Percentiles rank a stretch among this genome's conserved stretches.
These are phyloP conservation scores for Scotopteryx bipunctaria DNA, from an alignment of 2,888 invertebrate genomes.

Conservation along the genomic window DNA sequence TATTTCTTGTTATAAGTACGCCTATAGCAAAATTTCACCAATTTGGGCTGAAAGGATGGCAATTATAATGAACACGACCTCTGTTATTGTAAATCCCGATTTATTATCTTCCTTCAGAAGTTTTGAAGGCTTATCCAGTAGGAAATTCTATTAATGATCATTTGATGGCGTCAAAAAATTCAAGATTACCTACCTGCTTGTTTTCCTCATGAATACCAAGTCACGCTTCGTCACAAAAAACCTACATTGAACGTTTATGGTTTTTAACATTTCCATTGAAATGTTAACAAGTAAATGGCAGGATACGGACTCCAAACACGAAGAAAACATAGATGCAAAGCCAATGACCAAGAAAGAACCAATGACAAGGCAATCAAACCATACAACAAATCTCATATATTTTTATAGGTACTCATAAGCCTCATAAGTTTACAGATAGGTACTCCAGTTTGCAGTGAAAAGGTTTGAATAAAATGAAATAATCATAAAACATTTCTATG, in stretches of 20 bases:
- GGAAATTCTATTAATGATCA: not conserved
- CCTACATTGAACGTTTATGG: conserved; percentile 12
- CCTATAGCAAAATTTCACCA: not conserved
- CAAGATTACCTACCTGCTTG: not conserved
- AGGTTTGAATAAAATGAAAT: conserved; percentile 3
- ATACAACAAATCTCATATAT: too few species aligned
- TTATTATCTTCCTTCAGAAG: too few species aligned
- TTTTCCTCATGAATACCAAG: not conserved
- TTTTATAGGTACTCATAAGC: too few species aligned
- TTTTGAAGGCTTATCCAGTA: too few species aligned
- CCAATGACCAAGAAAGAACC: not conserved
- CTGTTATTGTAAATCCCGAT: not conserved
- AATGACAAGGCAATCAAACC: too few species aligned
- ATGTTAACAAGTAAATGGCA: conserved; percentile 8
- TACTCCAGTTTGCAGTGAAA: too few species aligned
- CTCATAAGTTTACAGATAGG: too few species aligned
- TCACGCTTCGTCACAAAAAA: conserved; percentile 20
- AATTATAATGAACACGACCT: conserved; percentile 4
- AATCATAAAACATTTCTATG: conserved; percentile 19
- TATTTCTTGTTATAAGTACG: not conserved
- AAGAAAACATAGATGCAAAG: not conserved
- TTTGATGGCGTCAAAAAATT: not conserved
- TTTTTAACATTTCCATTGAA: conserved; percentile 17
- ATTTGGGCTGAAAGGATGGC: conserved; percentile 1
- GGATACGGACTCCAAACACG: not conserved